A percentile compares a stretch with the other conserved stretches of the same genome.
These are phyloP conservation scores for Dendropsophus ebraccatus DNA, from an alignment of 2,113 vertebrate species.

Conservation along the genomic window DNA sequence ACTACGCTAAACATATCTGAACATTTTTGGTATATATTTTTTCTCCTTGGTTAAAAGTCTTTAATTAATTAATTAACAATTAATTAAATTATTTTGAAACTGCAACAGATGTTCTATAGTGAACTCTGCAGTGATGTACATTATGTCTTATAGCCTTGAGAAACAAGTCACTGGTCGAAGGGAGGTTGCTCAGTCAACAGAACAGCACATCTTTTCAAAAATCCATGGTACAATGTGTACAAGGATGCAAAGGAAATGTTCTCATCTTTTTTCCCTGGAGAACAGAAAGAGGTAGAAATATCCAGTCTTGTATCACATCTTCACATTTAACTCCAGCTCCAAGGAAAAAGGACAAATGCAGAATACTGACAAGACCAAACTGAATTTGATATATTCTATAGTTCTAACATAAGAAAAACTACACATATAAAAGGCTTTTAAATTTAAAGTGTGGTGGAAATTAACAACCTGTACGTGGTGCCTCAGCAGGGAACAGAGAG, in stretches of 20 bases:
- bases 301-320: conserved; percentile 8
- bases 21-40: background rate
- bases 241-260: background rate
- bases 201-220: conserved; percentile 11
- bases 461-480: too few relatives aligned
- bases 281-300: conserved; percentile 4
- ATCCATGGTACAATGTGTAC: conserved; percentile 27
- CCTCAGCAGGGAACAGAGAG: too few relatives aligned
- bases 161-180: conserved; percentile 3
- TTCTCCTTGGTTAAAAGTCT: background rate
- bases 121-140: background rate
- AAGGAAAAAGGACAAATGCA: background rate
- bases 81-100: background rate
- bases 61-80: too few relatives aligned
- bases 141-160: background rate
- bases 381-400: background rate
- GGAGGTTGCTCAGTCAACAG: background rate
- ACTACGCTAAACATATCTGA: too few relatives aligned
- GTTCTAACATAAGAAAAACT: background rate
- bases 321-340: background rate
- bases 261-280: conserved; percentile 1
- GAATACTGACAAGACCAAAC: background rate
- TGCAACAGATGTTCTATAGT: conserved; percentile 19
- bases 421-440: background rate
- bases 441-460: background rate